A percentile compares a stretch with the other conserved stretches of the same genome.
Conservation (phyloP, 2,113 vertebrate genomes). For the Chaetorhynchus papuensis region DNA sequence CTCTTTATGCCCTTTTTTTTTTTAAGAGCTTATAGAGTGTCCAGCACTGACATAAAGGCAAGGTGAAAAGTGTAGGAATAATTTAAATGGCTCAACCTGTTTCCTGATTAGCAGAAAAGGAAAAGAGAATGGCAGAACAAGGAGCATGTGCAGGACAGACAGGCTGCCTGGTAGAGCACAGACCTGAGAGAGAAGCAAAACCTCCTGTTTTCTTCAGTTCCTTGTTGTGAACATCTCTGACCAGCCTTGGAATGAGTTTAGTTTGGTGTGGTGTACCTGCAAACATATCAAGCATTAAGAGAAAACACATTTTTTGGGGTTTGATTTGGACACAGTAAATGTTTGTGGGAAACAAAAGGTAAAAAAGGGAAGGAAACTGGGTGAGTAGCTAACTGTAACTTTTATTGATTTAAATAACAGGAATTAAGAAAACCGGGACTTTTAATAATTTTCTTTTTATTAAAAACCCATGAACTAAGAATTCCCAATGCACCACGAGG, state of each 20-base stretch:
- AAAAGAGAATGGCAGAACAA: not conserved
- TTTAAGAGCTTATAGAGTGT: not conserved
- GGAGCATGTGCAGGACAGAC: not conserved
- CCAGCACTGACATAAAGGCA: not conserved
- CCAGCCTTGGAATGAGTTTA: not conserved
- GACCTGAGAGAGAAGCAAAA: not conserved
- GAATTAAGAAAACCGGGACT: not conserved
- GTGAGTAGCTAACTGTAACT: not conserved
- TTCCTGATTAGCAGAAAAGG: not conserved
- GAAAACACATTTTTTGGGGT: not conserved
- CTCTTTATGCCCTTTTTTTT: not conserved
- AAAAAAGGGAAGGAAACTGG: not conserved
- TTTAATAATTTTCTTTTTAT: not conserved
- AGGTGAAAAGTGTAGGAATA: not conserved
- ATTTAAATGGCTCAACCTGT: not conserved
- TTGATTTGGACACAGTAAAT: not conserved
- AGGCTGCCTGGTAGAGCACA: not conserved
- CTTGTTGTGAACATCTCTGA: not conserved
- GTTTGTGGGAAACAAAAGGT: not conserved
- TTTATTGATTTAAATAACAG: not conserved
- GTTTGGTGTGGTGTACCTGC: not conserved
- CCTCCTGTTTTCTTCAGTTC: not conserved
- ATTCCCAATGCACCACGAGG: not conserved
- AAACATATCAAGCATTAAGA: not conserved
- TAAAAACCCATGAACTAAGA: not conserved